These are phyloP conservation scores for Drosophila mojavensis DNA, from an alignment of 1,140 invertebrate genomes.

Conservation along the genomic window DNA sequence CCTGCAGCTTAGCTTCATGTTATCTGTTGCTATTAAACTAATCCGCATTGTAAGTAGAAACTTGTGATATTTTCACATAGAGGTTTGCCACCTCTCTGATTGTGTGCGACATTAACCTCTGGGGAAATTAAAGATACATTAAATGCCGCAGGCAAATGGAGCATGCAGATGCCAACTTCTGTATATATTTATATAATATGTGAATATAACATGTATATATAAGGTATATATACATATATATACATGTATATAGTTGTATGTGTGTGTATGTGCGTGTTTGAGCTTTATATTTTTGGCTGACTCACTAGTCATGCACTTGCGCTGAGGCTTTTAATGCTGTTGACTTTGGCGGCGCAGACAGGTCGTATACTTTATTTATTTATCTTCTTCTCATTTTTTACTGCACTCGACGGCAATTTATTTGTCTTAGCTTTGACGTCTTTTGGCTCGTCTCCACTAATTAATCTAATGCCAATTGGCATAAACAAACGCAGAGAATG, in stretches of 20 bases:
- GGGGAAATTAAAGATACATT: slow-evolving; percentile 82
- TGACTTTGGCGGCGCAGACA: slow-evolving; percentile 2
- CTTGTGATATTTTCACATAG: slow-evolving; percentile 34
- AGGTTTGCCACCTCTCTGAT: slow-evolving; percentile 58
- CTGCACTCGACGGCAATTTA: slow-evolving; percentile 14
- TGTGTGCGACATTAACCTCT: slow-evolving; percentile 75
- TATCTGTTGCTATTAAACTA: slow-evolving; percentile 19
- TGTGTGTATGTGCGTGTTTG: slow-evolving; percentile 6
- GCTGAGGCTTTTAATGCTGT: slow-evolving; percentile 22
- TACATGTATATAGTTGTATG: not conserved
- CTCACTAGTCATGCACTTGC: slow-evolving; percentile 22
- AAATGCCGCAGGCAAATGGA: slow-evolving; percentile 67
- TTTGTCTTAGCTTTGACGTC: slow-evolving; percentile 12
- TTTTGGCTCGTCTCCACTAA: slow-evolving; percentile 47
- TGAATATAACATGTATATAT: not conserved
- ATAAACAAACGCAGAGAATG: slow-evolving; percentile 39
- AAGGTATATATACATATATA: slow-evolving; percentile 7
- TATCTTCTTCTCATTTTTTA: not conserved
- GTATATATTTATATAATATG: not conserved
- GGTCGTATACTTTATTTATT: slow-evolving; percentile 34
- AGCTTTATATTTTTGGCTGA: slow-evolving; percentile 24
- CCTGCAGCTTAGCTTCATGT: not conserved
- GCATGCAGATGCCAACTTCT: slow-evolving; percentile 23
- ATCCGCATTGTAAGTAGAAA: slow-evolving; percentile 24
- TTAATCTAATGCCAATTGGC: slow-evolving; percentile 70